Evolutionary conservation across 2,888 invertebrate genomes (phyloP), one percentile per base, ranked within the genome.

Genomic region (Subacronicta megacephala): DNA sequence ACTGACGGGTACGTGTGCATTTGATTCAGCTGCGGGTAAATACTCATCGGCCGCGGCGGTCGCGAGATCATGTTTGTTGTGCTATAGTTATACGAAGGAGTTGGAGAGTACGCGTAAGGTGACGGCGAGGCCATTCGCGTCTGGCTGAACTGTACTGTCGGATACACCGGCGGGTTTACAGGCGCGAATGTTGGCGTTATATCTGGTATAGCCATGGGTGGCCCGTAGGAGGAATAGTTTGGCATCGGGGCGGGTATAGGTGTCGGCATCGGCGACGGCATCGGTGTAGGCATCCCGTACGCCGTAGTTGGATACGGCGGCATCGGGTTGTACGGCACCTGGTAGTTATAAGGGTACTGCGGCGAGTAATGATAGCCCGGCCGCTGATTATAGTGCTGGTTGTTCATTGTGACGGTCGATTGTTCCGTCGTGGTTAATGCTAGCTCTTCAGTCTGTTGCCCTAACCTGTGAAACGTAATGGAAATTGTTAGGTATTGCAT

Each of bases 61-160:
- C 92, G 75, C 0, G 92, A 76, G 66, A 93, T 92, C 90, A 94
- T 86, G 36, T 92, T 93, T 0, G 93, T 93, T 1, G 92, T 91
- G 36, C 70, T 89, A 55, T 90, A 93, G 63, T 92, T 93, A 69
- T 92, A 93, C 0, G 83, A 52, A 0, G 74, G 74, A 6, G 77
- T 55, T 0, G 86, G 80, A 0, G 87, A 87, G 54, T 91, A 90
- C 0, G 81, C 73, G 66, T 92, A 93, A 0, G 90, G 86, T 0
- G 87, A 50, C 0, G 93, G 92, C 0, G 90, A 65, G 0, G 93
- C 87, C 89, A 94, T 85, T 31, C 94, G 75, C 1, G 94, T 93
- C 62, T 93, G 93, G 45, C 78, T 87, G 71, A 92, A 93, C 3
- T 90, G 92, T 42, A 88, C 74, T 0, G 83, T 78, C 2, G 82